A percentile compares a stretch with the other conserved stretches of the same genome.
Conservation (phyloP, 2,888 invertebrate genomes). For the Conus canariensis region DNA sequence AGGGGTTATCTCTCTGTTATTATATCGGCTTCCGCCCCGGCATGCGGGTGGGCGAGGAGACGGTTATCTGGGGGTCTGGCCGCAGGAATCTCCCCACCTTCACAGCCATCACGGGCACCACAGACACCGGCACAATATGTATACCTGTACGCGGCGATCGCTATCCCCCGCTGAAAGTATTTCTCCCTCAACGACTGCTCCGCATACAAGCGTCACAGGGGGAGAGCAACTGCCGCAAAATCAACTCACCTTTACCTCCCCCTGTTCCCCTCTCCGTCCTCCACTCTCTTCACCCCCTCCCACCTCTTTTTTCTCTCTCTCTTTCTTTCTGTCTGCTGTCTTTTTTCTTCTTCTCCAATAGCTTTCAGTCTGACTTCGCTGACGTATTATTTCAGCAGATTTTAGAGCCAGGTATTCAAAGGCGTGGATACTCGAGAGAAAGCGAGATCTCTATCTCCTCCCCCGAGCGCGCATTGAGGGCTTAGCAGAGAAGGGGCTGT, state of each 20-base stretch:
- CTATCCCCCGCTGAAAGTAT: background rate
- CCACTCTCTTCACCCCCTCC: no score
- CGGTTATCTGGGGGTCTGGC: background rate
- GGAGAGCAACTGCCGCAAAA: background rate
- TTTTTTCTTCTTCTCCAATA: background rate
- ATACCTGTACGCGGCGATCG: background rate
- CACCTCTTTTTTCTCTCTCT: no score
- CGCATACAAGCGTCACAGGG: background rate
- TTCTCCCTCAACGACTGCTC: background rate
- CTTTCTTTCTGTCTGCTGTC: no score
- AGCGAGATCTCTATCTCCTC: background rate
- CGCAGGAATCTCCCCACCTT: background rate
- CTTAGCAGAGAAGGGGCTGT: background rate
- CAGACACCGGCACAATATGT: background rate
- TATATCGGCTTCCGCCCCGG: background rate
- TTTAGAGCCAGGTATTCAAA: conserved; percentile 11
- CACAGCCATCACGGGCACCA: background rate
- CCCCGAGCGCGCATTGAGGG: background rate
- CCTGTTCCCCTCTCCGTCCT: no score
- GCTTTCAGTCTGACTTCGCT: conserved; percentile 14
- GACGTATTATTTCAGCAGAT: conserved; percentile 32
- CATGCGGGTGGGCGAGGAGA: background rate
- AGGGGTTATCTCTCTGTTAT: background rate
- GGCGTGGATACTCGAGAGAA: background rate
- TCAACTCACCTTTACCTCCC: background rate